phyloP scores from a whole-genome alignment of 53 echinoderm and acorn worm genomes.

The Echinometra lucunter region DNA sequence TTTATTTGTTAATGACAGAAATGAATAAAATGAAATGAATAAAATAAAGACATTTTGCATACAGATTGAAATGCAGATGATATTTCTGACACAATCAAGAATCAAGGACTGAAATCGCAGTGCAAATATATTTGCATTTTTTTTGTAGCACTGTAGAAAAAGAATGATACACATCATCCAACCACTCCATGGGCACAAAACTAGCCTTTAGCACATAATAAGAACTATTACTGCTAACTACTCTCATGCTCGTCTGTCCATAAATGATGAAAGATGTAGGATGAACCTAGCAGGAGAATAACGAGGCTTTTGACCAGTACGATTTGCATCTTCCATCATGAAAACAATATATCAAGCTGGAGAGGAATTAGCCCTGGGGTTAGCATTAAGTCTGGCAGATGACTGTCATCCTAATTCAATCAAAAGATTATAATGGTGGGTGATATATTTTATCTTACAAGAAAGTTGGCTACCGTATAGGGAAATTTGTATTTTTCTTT shows the following conservation, averaged over 20 bases:
- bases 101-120: too few species aligned
- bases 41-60: too few species aligned
- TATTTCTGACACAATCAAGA: too few species aligned
- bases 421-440: background rate
- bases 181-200: background rate
- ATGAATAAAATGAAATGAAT: too few species aligned
- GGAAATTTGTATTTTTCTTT: background rate
- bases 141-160: too few species aligned
- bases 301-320: background rate
- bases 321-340: slow-evolving; percentile 20
- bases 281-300: background rate
- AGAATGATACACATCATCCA: background rate
- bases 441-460: background rate
- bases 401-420: slow-evolving; percentile 13
- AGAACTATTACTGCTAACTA: background rate
- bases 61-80: too few species aligned
- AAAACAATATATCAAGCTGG: background rate
- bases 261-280: background rate
- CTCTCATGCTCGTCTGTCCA: background rate
- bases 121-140: too few species aligned
- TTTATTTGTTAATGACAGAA: too few species aligned
- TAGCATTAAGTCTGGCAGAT: slow-evolving; percentile 34
- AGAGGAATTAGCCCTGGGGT: slow-evolving; percentile 31
- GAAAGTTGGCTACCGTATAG: background rate
- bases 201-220: background rate